These are phyloP conservation scores for Anthoptus insignis DNA, from an alignment of 2,888 invertebrate genomes.

Conservation along the genomic window DNA sequence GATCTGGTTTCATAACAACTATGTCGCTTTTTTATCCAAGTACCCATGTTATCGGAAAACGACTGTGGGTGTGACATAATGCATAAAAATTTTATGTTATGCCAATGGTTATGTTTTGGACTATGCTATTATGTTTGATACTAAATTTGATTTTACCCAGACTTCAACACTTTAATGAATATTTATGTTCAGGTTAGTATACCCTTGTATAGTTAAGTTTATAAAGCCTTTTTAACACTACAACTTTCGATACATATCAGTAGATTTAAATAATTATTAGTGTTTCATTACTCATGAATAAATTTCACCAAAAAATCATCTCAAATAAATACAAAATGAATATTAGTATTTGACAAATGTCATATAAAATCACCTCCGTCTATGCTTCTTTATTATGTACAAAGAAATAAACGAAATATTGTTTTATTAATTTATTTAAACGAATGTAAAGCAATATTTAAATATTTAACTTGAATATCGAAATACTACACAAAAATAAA, in stretches of 20 bases:
- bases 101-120: too few relatives aligned
- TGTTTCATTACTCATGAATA: neutral
- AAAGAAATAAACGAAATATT: too few relatives aligned
- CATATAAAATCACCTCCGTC: neutral
- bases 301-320: neutral
- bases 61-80: neutral
- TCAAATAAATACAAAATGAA: neutral
- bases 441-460: too few relatives aligned
- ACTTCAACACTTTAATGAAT: too few relatives aligned
- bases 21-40: constrained; percentile 50
- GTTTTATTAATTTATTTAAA: too few relatives aligned
- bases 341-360: neutral
- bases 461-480: too few relatives aligned
- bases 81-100: neutral
- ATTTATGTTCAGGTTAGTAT: too few relatives aligned
- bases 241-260: neutral
- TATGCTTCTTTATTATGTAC: too few relatives aligned
- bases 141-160: neutral
- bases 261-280: too few relatives aligned
- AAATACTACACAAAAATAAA: too few relatives aligned
- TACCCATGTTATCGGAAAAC: constrained; percentile 23
- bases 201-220: too few relatives aligned
- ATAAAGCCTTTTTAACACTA: neutral
- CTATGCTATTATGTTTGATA: too few relatives aligned
- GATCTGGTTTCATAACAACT: constrained; percentile 52